phyloP scores from a whole-genome alignment of 1,140 invertebrate genomes.

The Streblospio benedicti region DNA sequence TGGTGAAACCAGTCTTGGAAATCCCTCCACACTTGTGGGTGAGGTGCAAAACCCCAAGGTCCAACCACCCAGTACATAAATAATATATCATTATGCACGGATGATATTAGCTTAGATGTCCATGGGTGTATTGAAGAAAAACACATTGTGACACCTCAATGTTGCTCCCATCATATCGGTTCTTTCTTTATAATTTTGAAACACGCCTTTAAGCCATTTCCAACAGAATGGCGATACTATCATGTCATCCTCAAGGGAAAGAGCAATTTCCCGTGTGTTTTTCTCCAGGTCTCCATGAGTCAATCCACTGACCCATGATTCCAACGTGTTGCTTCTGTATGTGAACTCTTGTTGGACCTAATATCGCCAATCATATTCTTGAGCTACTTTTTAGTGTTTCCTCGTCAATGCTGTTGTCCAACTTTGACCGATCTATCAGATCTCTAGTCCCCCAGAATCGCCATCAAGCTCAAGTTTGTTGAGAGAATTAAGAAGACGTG shows the following conservation, averaged over 20 bases:
- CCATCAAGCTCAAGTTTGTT: conserved; percentile 7
- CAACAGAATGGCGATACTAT: conserved; percentile 31
- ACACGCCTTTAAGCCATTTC: conserved; percentile 28
- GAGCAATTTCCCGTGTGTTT: conserved; percentile 28
- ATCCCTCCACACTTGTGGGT: conserved; percentile 6
- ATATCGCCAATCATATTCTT: too few species aligned
- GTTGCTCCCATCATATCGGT: too few species aligned
- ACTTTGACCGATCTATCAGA: conserved; percentile 28
- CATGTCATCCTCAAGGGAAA: conserved; percentile 36
- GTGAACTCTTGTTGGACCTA: conserved; percentile 1
- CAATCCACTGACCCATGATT: conserved; percentile 34
- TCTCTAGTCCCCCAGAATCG: conserved; percentile 23
- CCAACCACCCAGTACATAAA: conserved; percentile 12
- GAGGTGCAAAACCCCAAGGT: conserved; percentile 14
- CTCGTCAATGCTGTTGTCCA: too few species aligned
- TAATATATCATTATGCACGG: too few species aligned
- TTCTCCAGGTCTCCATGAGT: conserved; percentile 26
- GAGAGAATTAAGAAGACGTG: neutral
- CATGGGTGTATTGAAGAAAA: too few species aligned
- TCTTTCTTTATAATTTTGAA: too few species aligned
- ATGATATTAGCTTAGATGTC: too few species aligned
- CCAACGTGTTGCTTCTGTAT: conserved; percentile 28
- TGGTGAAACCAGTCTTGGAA: conserved; percentile 10
- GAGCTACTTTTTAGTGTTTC: too few species aligned
- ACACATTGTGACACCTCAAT: too few species aligned